Evolutionary conservation across 2,888 invertebrate species (phyloP).

Genomic region (Panopea generosa): DNA sequence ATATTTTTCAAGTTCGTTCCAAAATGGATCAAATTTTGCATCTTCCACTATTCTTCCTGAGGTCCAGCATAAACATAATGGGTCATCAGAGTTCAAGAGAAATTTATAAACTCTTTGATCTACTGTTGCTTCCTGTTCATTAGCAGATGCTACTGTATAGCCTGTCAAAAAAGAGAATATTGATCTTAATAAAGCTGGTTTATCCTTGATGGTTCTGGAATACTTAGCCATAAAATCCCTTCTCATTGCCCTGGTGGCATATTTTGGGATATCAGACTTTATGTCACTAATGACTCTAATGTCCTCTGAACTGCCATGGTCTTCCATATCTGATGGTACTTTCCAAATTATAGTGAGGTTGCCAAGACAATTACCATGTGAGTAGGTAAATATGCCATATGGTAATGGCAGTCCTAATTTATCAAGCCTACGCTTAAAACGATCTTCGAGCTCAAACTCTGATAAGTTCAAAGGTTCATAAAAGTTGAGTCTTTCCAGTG

Average conservation of each 20-base stretch:
- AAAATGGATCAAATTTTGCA: conserved; percentile 36
- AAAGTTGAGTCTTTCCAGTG: too few species aligned
- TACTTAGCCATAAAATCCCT: conserved; percentile 28
- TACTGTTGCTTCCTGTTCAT: conserved; percentile 13
- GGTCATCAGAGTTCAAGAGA: conserved; percentile 38
- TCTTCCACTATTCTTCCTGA: conserved; percentile 23
- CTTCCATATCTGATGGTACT: not conserved
- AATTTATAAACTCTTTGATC: conserved; percentile 29
- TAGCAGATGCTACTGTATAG: conserved; percentile 15
- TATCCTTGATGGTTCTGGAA: conserved; percentile 20
- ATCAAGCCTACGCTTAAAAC: too few species aligned
- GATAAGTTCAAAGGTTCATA: too few species aligned
- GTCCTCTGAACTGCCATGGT: conserved; percentile 30
- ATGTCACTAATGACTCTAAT: conserved; percentile 21
- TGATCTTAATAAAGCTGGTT: conserved; percentile 27
- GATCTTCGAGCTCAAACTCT: too few species aligned
- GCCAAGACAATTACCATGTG: not conserved
- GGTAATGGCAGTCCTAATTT: not conserved
- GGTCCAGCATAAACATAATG: conserved; percentile 20
- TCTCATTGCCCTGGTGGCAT: conserved; percentile 43
- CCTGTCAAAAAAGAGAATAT: conserved; percentile 26
- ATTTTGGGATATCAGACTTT: conserved; percentile 8
- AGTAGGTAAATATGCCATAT: conserved; percentile 1
- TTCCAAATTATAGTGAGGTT: conserved; percentile 2
- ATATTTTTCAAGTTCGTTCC: conserved; percentile 21